Conservation (phyloP, 2,888 invertebrate genomes). For the Nemotelus pantherinus region DNA sequence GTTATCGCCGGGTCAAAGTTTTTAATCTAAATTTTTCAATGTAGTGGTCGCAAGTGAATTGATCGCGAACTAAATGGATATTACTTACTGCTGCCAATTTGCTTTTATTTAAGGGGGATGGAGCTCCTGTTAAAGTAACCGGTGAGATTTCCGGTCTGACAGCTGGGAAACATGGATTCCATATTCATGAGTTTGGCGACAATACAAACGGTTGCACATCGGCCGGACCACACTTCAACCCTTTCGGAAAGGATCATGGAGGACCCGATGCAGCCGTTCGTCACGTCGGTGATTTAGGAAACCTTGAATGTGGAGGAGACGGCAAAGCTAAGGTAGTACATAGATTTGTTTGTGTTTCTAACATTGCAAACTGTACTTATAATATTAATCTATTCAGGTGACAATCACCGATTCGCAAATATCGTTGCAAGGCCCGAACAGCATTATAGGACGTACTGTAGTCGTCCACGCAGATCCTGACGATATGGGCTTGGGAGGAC, state of each 20-base stretch:
- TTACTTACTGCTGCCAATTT: too few relatives aligned
- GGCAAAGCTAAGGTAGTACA: constrained; percentile 71
- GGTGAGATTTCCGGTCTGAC: constrained; percentile 84
- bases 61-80: too few relatives aligned
- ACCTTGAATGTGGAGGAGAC: constrained; percentile 73
- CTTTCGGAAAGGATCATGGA: constrained; percentile 82
- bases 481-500: constrained; percentile 92
- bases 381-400: constrained; percentile 60
- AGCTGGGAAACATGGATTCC: constrained; percentile 79
- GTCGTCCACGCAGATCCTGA: constrained; percentile 94
- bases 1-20: neutral
- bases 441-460: constrained; percentile 84
- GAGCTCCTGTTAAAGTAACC: constrained; percentile 78
- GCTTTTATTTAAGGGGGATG: constrained; percentile 65
- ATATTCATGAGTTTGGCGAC: constrained; percentile 96
- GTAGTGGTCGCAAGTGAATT: neutral
- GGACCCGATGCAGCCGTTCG: constrained; percentile 77
- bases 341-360: neutral
- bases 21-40: neutral
- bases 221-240: constrained; percentile 95
- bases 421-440: constrained; percentile 75
- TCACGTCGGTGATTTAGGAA: constrained; percentile 93
- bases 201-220: constrained; percentile 96
- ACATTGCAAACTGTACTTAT: neutral
- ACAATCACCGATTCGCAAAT: constrained; percentile 72